phyloP scores from a whole-genome alignment of 2,888 invertebrate species.

The Uloborus plumipes region DNA sequence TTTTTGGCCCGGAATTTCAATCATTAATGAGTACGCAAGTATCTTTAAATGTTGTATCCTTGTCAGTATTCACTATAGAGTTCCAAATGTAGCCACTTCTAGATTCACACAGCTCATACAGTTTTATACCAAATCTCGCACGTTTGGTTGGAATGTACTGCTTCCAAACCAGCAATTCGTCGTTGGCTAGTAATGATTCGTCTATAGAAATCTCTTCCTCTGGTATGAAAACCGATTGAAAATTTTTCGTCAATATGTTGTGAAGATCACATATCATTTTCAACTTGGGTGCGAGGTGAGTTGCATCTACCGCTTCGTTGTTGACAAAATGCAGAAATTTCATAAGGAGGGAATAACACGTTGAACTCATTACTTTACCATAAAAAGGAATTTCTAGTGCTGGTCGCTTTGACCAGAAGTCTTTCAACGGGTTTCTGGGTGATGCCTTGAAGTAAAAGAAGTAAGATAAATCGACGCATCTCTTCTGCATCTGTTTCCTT shows the following conservation, averaged over 20 bases:
- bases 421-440: slow-evolving; percentile 21
- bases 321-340: slow-evolving; percentile 36
- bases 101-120: slow-evolving; percentile 54
- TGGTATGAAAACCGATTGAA: slow-evolving; percentile 35
- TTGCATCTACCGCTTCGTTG: background rate
- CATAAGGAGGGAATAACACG: slow-evolving; percentile 11
- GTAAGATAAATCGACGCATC: slow-evolving; percentile 8
- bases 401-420: slow-evolving; percentile 14
- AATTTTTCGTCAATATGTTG: slow-evolving; percentile 19
- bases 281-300: slow-evolving; percentile 7
- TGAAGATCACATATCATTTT: slow-evolving; percentile 51
- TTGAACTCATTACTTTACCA: slow-evolving; percentile 2
- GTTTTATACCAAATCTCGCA: slow-evolving; percentile 64
- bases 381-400: background rate
- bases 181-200: slow-evolving; percentile 62
- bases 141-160: slow-evolving; percentile 65
- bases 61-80: slow-evolving; percentile 29
- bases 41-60: background rate
- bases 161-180: slow-evolving; percentile 48
- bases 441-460: slow-evolving; percentile 18
- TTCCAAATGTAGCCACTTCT: slow-evolving; percentile 57
- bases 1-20: no score
- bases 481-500: background rate
- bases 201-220: slow-evolving; percentile 50
- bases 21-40: no score